Percentiles rank a stretch among this genome's conserved stretches.
phyloP scores from a whole-genome alignment of 1,140 invertebrate species.

The Macrobrachium nipponense region DNA sequence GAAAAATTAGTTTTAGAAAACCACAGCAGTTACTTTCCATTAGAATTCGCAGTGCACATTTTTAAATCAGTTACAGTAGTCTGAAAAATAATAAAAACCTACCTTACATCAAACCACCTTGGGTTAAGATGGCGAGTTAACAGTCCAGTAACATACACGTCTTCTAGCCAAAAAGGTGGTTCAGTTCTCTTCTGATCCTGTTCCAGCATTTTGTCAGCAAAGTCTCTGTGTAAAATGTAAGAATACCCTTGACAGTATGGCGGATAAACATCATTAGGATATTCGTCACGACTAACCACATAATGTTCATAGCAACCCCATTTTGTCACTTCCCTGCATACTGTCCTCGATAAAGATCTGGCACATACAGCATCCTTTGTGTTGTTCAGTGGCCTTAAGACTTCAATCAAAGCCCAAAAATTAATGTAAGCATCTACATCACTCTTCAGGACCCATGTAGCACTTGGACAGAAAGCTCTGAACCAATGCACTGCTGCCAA shows the following conservation, averaged over 20 bases:
- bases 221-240: constrained; percentile 28
- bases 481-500: constrained; percentile 44
- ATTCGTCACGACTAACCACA: constrained; percentile 35
- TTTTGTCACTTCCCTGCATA: constrained; percentile 27
- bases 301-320: constrained; percentile 30
- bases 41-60: too few relatives aligned
- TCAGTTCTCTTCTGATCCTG: constrained; percentile 27
- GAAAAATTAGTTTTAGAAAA: too few relatives aligned
- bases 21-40: too few relatives aligned
- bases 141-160: constrained; percentile 43
- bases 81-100: neutral
- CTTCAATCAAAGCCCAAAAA: constrained; percentile 42
- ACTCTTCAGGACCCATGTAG: constrained; percentile 43
- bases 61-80: too few relatives aligned
- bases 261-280: constrained; percentile 11
- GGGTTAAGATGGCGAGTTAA: constrained; percentile 29
- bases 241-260: constrained; percentile 42
- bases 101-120: constrained; percentile 45
- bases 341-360: constrained; percentile 34
- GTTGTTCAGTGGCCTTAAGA: constrained; percentile 12
- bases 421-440: constrained; percentile 46
- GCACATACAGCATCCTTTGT: constrained; percentile 32
- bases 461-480: constrained; percentile 35
- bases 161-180: constrained; percentile 39
- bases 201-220: constrained; percentile 37